Evolutionary conservation across 2,113 vertebrate species (phyloP).

Genomic region (Petrocephalus microphthalmus): DNA sequence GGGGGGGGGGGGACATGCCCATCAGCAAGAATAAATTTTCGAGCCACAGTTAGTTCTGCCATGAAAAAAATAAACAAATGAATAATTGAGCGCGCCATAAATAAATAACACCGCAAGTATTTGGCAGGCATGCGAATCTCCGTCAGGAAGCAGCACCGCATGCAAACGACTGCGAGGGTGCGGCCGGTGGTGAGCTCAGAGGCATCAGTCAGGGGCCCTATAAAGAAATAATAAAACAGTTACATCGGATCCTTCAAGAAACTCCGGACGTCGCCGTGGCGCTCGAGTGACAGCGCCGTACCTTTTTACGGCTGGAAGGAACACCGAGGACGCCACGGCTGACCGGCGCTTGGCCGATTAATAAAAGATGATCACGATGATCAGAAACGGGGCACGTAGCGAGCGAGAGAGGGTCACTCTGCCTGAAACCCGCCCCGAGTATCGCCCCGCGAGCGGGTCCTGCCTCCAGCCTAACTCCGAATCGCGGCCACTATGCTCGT

Average conservation of each 20-base stretch:
- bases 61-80: conserved; percentile 38
- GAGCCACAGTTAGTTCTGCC: conserved; percentile 21
- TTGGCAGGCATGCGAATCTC: conserved; percentile 14
- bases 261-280: neutral
- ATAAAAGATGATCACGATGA: neutral
- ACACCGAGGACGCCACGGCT: neutral
- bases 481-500: neutral
- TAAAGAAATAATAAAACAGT: neutral
- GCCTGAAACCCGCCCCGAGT: neutral
- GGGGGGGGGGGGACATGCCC: conserved; percentile 6
- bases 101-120: conserved; percentile 34
- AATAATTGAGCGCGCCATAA: conserved; percentile 35
- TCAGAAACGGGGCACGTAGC: neutral
- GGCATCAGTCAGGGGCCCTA: neutral
- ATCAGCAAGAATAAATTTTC: conserved; percentile 29
- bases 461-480: neutral
- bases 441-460: neutral
- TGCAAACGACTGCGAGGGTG: conserved; percentile 17
- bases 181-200: neutral
- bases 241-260: conserved; percentile 21
- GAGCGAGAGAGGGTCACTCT: neutral
- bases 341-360: conserved; percentile 1
- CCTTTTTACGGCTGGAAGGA: conserved; percentile 11
- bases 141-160: conserved; percentile 4
- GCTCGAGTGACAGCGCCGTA: conserved; percentile 17